phyloP scores from a whole-genome alignment of 2,797 vertebrate species.

The Gymnoscopelus microlampas region DNA sequence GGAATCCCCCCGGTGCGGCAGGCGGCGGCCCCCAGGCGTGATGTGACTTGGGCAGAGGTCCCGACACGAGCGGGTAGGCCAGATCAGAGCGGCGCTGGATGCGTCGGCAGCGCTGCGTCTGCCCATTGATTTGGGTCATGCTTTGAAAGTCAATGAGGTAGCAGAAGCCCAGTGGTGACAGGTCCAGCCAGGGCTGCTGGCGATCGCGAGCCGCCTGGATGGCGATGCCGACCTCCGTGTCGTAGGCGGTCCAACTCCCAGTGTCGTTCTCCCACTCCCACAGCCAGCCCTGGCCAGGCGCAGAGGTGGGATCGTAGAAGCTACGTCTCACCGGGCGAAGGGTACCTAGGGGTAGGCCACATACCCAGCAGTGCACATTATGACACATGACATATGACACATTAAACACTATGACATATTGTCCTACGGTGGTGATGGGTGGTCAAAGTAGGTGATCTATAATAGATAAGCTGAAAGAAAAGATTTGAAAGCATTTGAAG shows the following conservation, averaged over 20 bases:
- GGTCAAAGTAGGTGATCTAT: too few relatives aligned
- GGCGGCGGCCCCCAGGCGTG: conserved; percentile 81
- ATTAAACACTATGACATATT: too few relatives aligned
- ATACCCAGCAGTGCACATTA: neutral
- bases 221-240: conserved; percentile 93
- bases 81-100: conserved; percentile 91
- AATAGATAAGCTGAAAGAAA: too few relatives aligned
- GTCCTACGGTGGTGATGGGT: too few relatives aligned
- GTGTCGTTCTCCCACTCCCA: conserved; percentile 98
- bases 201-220: conserved; percentile 94
- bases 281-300: conserved; percentile 92
- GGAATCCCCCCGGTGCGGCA: conserved; percentile 66
- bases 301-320: conserved; percentile 92
- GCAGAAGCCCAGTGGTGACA: conserved; percentile 92
- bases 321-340: conserved; percentile 93
- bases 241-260: conserved; percentile 92
- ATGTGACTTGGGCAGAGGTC: conserved; percentile 81
- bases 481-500: too few relatives aligned
- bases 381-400: neutral
- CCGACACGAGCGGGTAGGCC: conserved; percentile 90
- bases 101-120: conserved; percentile 92
- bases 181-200: conserved; percentile 95
- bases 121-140: conserved; percentile 97
- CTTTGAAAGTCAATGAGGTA: conserved; percentile 94
- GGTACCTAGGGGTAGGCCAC: conserved; percentile 82